Evolutionary conservation across 2,113 vertebrate genomes (phyloP).

Genomic region (Brachypodius melanocephalos): DNA sequence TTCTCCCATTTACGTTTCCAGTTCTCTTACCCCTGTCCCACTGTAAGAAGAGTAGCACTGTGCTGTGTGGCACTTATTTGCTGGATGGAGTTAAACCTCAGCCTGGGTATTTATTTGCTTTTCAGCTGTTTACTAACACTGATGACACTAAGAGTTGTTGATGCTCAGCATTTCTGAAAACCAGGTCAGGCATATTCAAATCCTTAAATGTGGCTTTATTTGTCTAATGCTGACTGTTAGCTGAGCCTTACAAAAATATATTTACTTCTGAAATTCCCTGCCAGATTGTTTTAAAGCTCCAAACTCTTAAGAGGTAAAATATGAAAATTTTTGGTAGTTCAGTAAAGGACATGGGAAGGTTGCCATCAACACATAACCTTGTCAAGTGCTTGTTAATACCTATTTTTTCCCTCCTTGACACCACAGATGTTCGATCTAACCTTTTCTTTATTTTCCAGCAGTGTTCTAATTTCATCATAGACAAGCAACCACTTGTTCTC

Average conservation of each 20-base stretch:
- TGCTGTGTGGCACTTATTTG: neutral
- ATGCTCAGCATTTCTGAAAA: neutral
- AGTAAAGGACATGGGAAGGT: neutral
- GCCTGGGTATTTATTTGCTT: neutral
- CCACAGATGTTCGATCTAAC: neutral
- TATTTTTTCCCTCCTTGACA: neutral
- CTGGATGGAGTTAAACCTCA: neutral
- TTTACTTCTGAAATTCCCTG: neutral
- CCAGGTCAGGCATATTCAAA: neutral
- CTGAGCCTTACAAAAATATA: neutral
- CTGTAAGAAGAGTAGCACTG: no score
- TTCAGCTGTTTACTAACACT: neutral
- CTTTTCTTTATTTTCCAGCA: neutral
- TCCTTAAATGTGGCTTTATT: neutral
- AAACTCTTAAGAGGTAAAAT: neutral
- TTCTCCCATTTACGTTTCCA: neutral
- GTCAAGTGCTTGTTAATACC: neutral
- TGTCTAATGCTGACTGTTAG: neutral
- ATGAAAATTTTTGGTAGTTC: neutral
- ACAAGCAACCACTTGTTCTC: neutral
- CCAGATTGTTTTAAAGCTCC: neutral
- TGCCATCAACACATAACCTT: neutral
- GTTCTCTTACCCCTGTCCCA: accelerated
- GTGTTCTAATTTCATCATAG: neutral
- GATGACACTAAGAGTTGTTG: neutral